Conservation (phyloP, 2,888 invertebrate genomes). For the Drosophila helvetica region DNA sequence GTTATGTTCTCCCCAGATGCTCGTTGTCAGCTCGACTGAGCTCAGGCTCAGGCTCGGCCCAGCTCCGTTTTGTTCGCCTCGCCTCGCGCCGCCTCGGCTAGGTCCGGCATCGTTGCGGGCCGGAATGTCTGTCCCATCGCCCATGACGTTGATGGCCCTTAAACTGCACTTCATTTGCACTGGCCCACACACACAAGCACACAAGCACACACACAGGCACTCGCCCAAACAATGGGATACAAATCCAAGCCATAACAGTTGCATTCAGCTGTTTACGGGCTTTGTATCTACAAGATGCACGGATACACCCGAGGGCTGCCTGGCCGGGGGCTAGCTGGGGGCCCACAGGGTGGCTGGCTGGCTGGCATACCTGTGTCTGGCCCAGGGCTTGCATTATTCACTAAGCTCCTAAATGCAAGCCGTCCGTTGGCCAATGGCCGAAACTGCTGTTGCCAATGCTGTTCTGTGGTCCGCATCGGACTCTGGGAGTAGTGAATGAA, state of each 20-base stretch:
- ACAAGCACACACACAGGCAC: conserved; percentile 21
- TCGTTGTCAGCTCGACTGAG: conserved; percentile 32
- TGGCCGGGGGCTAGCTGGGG: background rate
- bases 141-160: conserved; percentile 68
- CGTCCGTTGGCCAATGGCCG: conserved; percentile 11
- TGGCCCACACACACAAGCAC: conserved; percentile 16
- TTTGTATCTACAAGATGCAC: conserved; percentile 44
- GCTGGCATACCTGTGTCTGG: conserved; percentile 28
- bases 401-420: conserved; percentile 27
- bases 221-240: conserved; percentile 37
- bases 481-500: conserved; percentile 4
- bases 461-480: conserved; percentile 38
- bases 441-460: conserved; percentile 38
- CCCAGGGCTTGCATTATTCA: conserved; percentile 47
- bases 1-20: conserved; percentile 60
- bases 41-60: conserved; percentile 7
- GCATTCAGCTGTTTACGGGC: conserved; percentile 36
- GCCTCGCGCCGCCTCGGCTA: background rate
- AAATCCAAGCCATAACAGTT: conserved; percentile 50
- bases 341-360: conserved; percentile 4
- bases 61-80: conserved; percentile 15
- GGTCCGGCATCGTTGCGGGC: conserved; percentile 2
- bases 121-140: conserved; percentile 29
- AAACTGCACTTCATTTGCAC: conserved; percentile 62
- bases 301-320: conserved; percentile 21